phyloP scores from a whole-genome alignment of 2,797 vertebrate genomes.

The Sebastes melanostomus region DNA sequence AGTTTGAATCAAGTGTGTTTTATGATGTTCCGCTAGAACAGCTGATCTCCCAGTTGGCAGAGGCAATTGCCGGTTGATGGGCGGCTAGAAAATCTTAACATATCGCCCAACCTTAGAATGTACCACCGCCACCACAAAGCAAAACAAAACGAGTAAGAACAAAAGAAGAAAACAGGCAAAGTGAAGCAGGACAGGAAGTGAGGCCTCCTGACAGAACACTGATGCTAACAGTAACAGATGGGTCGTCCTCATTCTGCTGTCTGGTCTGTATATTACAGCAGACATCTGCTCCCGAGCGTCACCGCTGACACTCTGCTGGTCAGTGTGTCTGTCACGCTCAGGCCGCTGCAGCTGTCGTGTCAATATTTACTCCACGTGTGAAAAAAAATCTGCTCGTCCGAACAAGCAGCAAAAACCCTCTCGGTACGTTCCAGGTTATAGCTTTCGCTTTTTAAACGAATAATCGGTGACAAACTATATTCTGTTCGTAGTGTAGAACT shows the following conservation, averaged over 20 bases:
- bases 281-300: conserved; percentile 55
- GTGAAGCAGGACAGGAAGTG: neutral
- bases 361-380: conserved; percentile 54
- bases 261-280: conserved; percentile 19
- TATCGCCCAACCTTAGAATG: too few species aligned
- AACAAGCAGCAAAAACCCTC: neutral
- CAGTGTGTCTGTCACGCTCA: conserved; percentile 32
- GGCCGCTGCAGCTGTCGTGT: conserved; percentile 25
- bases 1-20: too few species aligned
- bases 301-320: conserved; percentile 29
- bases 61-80: too few species aligned
- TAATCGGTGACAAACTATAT: neutral
- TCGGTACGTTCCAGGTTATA: neutral
- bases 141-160: neutral
- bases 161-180: neutral
- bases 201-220: conserved; percentile 7
- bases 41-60: too few species aligned
- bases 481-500: neutral
- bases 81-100: too few species aligned
- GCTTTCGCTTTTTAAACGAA: neutral
- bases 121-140: too few species aligned
- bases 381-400: neutral
- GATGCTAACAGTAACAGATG: conserved; percentile 41
- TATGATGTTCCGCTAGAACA: too few species aligned
- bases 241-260: conserved; percentile 27